These are phyloP conservation scores for Amblyteles armatorius DNA, from an alignment of 2,888 invertebrate genomes.

Conservation along the genomic window DNA sequence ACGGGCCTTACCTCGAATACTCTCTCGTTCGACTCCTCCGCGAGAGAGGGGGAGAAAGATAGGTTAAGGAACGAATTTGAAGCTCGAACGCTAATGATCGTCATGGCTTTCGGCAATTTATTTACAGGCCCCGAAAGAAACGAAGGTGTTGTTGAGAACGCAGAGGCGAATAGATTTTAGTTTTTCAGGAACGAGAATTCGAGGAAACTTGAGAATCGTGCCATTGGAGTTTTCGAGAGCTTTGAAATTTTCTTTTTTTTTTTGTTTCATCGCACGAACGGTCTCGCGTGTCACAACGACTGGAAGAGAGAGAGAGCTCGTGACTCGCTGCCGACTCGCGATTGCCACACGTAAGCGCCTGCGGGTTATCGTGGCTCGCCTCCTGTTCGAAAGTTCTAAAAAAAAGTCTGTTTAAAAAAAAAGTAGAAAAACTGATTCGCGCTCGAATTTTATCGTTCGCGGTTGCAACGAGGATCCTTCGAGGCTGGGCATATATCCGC, in stretches of 20 bases:
- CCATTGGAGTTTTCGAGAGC: background rate
- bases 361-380: background rate
- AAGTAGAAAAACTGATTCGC: background rate
- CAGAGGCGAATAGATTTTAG: background rate
- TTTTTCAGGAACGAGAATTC: background rate
- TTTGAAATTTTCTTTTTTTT: background rate
- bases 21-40: too few relatives aligned
- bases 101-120: too few relatives aligned
- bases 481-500: background rate
- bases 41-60: too few relatives aligned
- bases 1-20: too few relatives aligned
- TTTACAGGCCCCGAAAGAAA: too few relatives aligned
- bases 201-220: background rate
- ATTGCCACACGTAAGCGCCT: conserved; percentile 7
- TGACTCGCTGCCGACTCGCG: conserved; percentile 5
- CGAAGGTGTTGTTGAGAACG: too few relatives aligned
- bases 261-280: background rate
- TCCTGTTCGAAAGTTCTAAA: background rate
- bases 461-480: background rate
- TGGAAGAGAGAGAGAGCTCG: background rate
- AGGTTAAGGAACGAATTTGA: too few relatives aligned
- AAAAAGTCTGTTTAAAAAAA: too few relatives aligned
- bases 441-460: background rate
- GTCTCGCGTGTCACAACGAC: conserved; percentile 13
- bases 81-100: too few relatives aligned